Evolutionary conservation across 35 echinoderm and acorn worm genomes (phyloP).

Genomic region (Ptychodera flava): DNA sequence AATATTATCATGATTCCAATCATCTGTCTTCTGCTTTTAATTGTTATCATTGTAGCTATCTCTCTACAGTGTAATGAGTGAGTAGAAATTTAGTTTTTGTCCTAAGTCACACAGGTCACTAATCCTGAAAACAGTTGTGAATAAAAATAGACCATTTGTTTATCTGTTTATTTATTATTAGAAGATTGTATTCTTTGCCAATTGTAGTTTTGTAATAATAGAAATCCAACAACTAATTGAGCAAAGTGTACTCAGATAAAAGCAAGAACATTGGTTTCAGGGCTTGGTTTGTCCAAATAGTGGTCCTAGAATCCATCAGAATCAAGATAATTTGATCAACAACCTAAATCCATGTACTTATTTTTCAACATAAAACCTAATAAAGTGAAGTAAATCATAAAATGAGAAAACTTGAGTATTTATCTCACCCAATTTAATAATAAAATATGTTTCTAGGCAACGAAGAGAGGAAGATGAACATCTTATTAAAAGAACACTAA

Average conservation of each 20-base stretch:
- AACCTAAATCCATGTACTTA: not conserved
- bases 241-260: not conserved
- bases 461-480: no score
- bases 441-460: no score
- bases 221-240: no score
- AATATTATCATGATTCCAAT: slow-evolving; percentile 33
- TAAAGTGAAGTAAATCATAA: no score
- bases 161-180: not conserved
- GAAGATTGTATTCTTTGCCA: no score
- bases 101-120: no score
- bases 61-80: slow-evolving; percentile 24
- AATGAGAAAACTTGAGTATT: no score
- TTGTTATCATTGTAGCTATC: slow-evolving; percentile 9
- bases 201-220: no score
- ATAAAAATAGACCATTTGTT: not conserved
- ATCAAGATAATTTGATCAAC: not conserved
- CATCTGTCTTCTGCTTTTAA: slow-evolving; percentile 6
- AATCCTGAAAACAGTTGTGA: not conserved
- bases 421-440: no score
- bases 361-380: no score
- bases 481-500: not conserved
- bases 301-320: not conserved
- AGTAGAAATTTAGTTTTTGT: not conserved
- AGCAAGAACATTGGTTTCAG: not conserved
- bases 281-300: not conserved